Evolutionary conservation across 2,888 invertebrate species (phyloP).

Genomic region (Prenolepis imparis): DNA sequence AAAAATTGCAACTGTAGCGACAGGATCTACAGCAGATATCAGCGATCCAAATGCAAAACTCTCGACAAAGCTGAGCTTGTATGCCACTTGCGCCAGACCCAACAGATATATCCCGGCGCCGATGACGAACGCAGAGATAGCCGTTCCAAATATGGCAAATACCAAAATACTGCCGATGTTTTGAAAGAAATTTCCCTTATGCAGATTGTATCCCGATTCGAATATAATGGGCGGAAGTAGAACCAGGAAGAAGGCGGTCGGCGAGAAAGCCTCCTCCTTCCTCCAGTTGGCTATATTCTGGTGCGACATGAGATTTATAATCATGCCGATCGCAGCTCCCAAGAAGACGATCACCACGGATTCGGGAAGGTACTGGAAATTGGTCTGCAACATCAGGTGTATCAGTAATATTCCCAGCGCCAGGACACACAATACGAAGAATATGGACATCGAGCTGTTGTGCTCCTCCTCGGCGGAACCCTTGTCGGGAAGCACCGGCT

Average conservation of each 20-base stretch:
- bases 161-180: conserved; percentile 99
- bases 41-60: conserved; percentile 99
- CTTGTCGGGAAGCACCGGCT: conserved; percentile 94
- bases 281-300: conserved; percentile 97
- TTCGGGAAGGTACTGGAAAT: conserved; percentile 98
- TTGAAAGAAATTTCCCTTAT: conserved; percentile 98
- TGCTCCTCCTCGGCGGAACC: conserved; percentile 98
- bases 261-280: conserved; percentile 99
- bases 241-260: conserved; percentile 98
- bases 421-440: conserved; percentile 98
- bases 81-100: conserved; percentile 96
- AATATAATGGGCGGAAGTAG: conserved; percentile 99
- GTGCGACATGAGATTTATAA: conserved; percentile 95
- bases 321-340: conserved; percentile 96
- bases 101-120: conserved; percentile 98
- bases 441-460: conserved; percentile 98
- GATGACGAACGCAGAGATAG: conserved; percentile 98
- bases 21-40: conserved; percentile 99
- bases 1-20: conserved; percentile 99
- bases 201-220: conserved; percentile 99
- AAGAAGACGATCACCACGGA: conserved; percentile 98
- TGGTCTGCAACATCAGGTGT: conserved; percentile 97
- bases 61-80: conserved; percentile 96
- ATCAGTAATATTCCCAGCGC: conserved; percentile 97
- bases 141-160: conserved; percentile 99